These are phyloP conservation scores for Drosophila meridionalis DNA, from an alignment of 2,888 invertebrate genomes.

Conservation along the genomic window DNA sequence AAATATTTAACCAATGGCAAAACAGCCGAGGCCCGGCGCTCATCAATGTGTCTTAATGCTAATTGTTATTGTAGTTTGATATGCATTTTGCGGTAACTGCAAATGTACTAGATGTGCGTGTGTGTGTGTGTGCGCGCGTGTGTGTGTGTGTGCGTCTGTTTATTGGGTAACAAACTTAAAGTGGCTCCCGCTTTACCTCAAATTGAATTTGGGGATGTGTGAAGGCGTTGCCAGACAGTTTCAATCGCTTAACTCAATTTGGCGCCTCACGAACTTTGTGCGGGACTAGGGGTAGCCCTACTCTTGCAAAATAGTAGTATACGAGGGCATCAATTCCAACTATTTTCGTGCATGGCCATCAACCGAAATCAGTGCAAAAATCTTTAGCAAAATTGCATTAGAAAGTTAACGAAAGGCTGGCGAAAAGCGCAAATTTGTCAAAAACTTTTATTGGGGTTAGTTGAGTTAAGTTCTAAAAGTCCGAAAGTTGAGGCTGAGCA, in stretches of 20 bases:
- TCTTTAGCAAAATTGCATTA: slow-evolving; percentile 75
- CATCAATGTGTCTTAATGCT: slow-evolving; percentile 62
- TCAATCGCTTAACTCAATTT: slow-evolving; percentile 69
- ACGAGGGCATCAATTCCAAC: slow-evolving; percentile 40
- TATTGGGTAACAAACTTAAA: slow-evolving; percentile 36
- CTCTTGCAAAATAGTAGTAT: not conserved
- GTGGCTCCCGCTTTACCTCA: slow-evolving; percentile 63
- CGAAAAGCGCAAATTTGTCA: slow-evolving; percentile 43
- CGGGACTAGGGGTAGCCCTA: not conserved
- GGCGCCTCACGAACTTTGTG: slow-evolving; percentile 58
- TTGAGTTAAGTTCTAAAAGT: slow-evolving; percentile 10
- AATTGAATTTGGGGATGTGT: slow-evolving; percentile 67
- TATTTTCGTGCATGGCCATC: slow-evolving; percentile 46
- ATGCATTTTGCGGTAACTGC: slow-evolving; percentile 22
- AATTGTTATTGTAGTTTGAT: slow-evolving; percentile 72
- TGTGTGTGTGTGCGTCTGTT: not conserved
- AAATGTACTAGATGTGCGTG: not conserved
- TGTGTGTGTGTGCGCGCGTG: no score
- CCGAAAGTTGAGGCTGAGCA: not conserved
- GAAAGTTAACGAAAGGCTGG: slow-evolving; percentile 59
- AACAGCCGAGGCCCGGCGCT: slow-evolving; percentile 14
- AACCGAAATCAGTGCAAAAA: slow-evolving; percentile 65
- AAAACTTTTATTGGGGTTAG: slow-evolving; percentile 35
- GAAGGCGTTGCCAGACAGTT: slow-evolving; percentile 48
- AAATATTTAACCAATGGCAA: slow-evolving; percentile 44